Base-by-base conservation (phyloP, 2,797 vertebrate genomes). In the Pelochelys cantorii region DNA sequence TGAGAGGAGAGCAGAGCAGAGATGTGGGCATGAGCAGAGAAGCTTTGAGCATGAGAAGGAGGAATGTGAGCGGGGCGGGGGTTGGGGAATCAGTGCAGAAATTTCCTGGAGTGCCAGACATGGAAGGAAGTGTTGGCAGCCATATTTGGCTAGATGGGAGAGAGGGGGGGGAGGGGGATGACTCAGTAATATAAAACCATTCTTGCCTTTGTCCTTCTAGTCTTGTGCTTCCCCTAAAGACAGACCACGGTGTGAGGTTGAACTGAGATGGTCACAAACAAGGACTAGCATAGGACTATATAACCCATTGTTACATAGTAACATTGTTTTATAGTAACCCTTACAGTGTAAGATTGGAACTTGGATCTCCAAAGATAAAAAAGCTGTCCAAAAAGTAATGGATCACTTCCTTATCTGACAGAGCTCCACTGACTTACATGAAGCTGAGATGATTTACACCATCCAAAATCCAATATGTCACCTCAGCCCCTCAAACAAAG, bases 111-210 rank as follows among this genome's bases (percentile, higher is more conserved):
- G 42, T 37, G 17, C 4, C 0, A 2, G 53, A 31, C 53, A 12
- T 27, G 48, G 83, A 31, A 1, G 31, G 31, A 27, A 14, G 65
- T 48, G 59, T 5, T 79, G 48, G 59, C 29, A 37, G 54, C 53
- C 2, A 2, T 1, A 0, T 14, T 54, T 1, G 0, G 81, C 77
- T 48, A 65, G 57, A 42, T 78, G 5, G 9, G 60, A 17, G 42
- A 6, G 42, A 6, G 42, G 2, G 29, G 54, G 54, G 18, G 68
- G n/a, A n/a, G 17, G 4, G 3, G 0, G 0, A 20, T 2, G 17
- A 59, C 54, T 81, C 34, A 52, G n/a, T 18, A 5, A 57, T 22
- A 23, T 57, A 65, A 31, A 34, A 34, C 34, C 65, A 68, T 68
- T 68, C 65, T 68, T 68, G n/a, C 65, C n/a, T 34, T 68, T 68